phyloP scores from a whole-genome alignment of 23 tunicate genomes.

The Trididemnum clinides region DNA sequence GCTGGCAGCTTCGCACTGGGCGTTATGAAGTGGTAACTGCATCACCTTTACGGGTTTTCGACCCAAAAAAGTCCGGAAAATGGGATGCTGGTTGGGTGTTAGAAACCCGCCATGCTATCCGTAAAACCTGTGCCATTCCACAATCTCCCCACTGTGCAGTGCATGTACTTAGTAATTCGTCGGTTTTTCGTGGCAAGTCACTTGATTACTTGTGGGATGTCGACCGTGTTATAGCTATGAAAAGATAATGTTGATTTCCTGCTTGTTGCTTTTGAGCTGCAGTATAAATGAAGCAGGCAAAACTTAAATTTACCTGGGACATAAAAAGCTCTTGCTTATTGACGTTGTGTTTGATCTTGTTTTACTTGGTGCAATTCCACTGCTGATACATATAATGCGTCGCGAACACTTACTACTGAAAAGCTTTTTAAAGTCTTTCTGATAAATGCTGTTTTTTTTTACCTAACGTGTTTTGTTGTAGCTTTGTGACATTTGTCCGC shows the following conservation, averaged over 20 bases:
- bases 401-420: too few relatives aligned
- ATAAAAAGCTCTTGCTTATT: too few relatives aligned
- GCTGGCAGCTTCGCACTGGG: slow-evolving; percentile 83
- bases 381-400: too few relatives aligned
- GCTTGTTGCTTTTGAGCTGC: too few relatives aligned
- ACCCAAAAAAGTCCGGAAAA: slow-evolving; percentile 42
- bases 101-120: slow-evolving; percentile 5
- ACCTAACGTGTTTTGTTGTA: too few relatives aligned
- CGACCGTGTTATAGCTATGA: slow-evolving; percentile 63
- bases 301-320: too few relatives aligned
- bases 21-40: slow-evolving; percentile 93
- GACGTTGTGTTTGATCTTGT: too few relatives aligned
- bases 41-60: slow-evolving; percentile 51
- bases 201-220: slow-evolving; percentile 60
- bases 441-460: too few relatives aligned
- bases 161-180: slow-evolving; percentile 46
- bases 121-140: slow-evolving; percentile 56
- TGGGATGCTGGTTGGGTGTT: slow-evolving; percentile 62
- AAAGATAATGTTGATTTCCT: not conserved
- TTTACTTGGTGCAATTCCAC: too few relatives aligned
- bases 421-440: too few relatives aligned
- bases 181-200: slow-evolving; percentile 68
- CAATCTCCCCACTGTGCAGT: slow-evolving; percentile 28
- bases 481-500: too few relatives aligned
- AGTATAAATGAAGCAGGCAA: too few relatives aligned